phyloP scores from a whole-genome alignment of 2,888 invertebrate species.

The Agonopterix alstromeriana region DNA sequence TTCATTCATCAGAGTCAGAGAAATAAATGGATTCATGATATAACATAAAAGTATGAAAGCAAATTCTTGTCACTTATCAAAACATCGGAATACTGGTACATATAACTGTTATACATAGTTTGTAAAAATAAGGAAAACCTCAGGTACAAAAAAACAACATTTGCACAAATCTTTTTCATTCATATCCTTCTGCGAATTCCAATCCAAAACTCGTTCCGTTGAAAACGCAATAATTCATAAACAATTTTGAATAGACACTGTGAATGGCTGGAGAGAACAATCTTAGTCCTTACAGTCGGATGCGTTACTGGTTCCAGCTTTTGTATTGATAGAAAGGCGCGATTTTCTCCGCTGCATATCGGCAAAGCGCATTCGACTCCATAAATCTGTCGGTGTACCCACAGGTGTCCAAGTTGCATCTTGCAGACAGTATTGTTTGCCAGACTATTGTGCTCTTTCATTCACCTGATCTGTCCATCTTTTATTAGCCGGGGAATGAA shows the following conservation, averaged over 20 bases:
- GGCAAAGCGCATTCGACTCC: slow-evolving; percentile 27
- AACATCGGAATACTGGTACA: too few relatives aligned
- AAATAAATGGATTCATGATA: too few relatives aligned
- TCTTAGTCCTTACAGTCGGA: slow-evolving; percentile 3
- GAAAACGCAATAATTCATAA: slow-evolving; percentile 23
- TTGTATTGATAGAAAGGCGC: slow-evolving; percentile 20
- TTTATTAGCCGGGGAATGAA: slow-evolving; percentile 33
- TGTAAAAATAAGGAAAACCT: background rate
- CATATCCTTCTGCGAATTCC: slow-evolving; percentile 17
- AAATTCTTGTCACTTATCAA: too few relatives aligned
- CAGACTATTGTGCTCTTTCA: slow-evolving; percentile 33
- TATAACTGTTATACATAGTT: too few relatives aligned
- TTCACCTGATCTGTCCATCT: slow-evolving; percentile 53
- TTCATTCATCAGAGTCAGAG: too few relatives aligned
- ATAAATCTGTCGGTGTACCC: slow-evolving; percentile 54
- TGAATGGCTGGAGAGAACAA: slow-evolving; percentile 5
- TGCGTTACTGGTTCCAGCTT: slow-evolving; percentile 21
- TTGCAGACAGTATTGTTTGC: slow-evolving; percentile 37
- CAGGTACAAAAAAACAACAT: slow-evolving; percentile 21
- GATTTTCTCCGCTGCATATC: slow-evolving; percentile 56
- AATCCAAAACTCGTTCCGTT: slow-evolving; percentile 27
- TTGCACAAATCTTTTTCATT: slow-evolving; percentile 35
- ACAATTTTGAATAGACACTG: slow-evolving; percentile 3
- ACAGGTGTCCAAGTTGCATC: slow-evolving; percentile 53
- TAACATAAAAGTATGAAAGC: too few relatives aligned